phyloP scores from a whole-genome alignment of 2,888 invertebrate genomes.

The Nephrotoma flavescens region DNA sequence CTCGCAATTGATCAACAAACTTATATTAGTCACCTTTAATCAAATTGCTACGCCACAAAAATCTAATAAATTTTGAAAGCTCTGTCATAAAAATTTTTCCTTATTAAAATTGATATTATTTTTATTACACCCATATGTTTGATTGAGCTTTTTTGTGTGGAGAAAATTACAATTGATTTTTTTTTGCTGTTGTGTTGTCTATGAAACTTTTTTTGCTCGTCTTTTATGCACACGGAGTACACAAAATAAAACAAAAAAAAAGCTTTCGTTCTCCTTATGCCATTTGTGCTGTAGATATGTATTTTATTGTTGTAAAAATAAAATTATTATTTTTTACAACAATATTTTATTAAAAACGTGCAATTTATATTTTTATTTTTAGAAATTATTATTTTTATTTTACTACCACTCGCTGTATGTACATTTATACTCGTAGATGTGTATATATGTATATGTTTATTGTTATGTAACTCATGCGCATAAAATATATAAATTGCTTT shows the following conservation, averaged over 20 bases:
- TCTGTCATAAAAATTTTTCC: background rate
- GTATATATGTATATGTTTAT: background rate
- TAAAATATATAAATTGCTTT: conserved; percentile 7
- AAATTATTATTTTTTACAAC: background rate
- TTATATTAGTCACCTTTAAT: background rate
- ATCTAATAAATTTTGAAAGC: background rate
- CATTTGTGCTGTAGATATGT: background rate
- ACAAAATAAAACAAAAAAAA: background rate
- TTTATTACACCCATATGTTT: conserved; percentile 2
- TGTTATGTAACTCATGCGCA: conserved; percentile 12
- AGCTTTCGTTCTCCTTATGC: background rate
- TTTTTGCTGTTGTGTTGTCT: background rate
- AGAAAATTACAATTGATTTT: background rate
- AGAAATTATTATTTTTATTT: background rate
- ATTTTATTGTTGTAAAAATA: background rate
- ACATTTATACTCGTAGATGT: background rate
- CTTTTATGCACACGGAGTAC: background rate
- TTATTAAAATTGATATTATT: conserved; percentile 1
- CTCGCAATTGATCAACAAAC: background rate
- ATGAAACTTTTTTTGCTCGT: background rate
- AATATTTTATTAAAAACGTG: conserved; percentile 4
- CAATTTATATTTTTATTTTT: conserved; percentile 1
- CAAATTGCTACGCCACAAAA: background rate
- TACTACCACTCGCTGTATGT: background rate
- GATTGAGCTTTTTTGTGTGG: background rate